Base-by-base conservation (phyloP, 2,797 vertebrate genomes). In the Spheniscus humboldti region DNA sequence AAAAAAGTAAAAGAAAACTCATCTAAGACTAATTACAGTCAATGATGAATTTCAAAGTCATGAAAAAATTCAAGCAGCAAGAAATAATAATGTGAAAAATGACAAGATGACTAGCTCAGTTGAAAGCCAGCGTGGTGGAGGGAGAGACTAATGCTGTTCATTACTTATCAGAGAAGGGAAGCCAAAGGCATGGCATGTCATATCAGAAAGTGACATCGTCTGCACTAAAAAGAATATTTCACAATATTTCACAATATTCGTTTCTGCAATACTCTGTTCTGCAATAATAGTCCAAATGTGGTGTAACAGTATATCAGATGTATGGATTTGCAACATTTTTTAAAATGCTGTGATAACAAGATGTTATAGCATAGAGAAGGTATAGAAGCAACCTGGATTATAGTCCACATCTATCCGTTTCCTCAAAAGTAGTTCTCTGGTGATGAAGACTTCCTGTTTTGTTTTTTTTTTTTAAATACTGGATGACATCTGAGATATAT, bases 291-390 rank as follows among this genome's bases (percentile, higher is more conserved):
- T 27, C 35, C 3, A n/a, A 60, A 67, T 37, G 25, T 18, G 1
- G 3, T 18, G 2, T 33, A 76, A 76, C 4, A 74, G 7, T 59
- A 20, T 73, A 52, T 28, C 20, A 57, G 24, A 45, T 67, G 22
- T 24, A 57, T 17, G 17, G 9, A 56, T 86, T 78, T 60, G 12
- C 24, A 67, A 11, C 8, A 7, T 9, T 83, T 72, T 62, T 25
- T 7, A 31, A 56, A 77, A 62, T 35, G 11, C 31, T 76, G 3
- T 5, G 4, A 16, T 62, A 69, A 60, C 0, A 0, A 6, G 7
- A 18, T 74, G 6, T 47, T 41, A 8, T 3, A 68, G 13, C 23
- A 39, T 12, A 59, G 5, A 86, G 5, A 18, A 83, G 19, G 30
- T 5, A 56, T 6, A 52, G 33, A 82, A 92, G 12, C 24, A 82